These are phyloP conservation scores for Falco concolor DNA, from an alignment of 2,797 vertebrate species.

Conservation along the genomic window DNA sequence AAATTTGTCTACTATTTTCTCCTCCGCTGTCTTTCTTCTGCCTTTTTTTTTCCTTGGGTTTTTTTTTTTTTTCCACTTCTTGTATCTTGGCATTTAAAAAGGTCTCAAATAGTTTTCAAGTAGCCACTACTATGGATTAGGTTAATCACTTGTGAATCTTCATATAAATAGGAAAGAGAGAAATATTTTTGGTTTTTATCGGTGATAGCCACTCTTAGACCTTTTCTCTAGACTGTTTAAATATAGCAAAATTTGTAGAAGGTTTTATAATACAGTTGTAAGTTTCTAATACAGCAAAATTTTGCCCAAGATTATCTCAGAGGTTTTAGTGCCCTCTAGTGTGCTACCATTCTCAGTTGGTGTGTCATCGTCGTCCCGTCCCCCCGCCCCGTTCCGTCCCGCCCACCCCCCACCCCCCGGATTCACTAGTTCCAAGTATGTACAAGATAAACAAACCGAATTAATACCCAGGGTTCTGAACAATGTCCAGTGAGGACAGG, in stretches of 20 bases:
- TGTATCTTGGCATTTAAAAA: neutral
- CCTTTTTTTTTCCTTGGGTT: neutral
- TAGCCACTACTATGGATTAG: neutral
- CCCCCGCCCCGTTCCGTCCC: too few species aligned
- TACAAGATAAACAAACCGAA: neutral
- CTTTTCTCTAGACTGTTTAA: neutral
- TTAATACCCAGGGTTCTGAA: neutral
- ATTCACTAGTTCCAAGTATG: neutral
- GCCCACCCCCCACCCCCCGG: too few species aligned
- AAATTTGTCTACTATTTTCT: neutral
- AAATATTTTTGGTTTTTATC: neutral
- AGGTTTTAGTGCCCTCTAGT: slow-evolving; percentile 68
- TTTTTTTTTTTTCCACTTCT: neutral
- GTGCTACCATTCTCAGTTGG: neutral
- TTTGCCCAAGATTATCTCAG: neutral
- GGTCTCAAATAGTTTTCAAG: neutral
- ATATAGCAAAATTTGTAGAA: neutral
- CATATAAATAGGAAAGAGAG: neutral
- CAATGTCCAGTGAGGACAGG: neutral
- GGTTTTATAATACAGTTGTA: neutral
- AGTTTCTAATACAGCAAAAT: neutral
- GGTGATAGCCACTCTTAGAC: neutral
- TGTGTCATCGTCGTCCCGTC: too few species aligned
- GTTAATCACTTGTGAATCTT: neutral
- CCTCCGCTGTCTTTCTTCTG: neutral